Evolutionary conservation across 2,113 vertebrate genomes (phyloP).

Genomic region (Panthera tigris): DNA sequence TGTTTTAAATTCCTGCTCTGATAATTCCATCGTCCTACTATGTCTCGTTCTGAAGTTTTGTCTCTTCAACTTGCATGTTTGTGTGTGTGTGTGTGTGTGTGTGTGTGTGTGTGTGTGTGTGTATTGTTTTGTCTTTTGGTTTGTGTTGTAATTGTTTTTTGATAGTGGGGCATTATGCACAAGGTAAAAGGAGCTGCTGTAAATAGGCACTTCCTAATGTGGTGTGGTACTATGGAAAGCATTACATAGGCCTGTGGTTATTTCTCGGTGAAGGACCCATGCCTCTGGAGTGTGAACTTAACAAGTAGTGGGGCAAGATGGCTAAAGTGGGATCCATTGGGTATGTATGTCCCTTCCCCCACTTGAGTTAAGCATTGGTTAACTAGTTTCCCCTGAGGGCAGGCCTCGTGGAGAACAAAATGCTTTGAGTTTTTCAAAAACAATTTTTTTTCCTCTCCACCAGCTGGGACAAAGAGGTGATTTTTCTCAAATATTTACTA

Average conservation of each 20-base stretch:
- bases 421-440: background rate
- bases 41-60: background rate
- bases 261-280: background rate
- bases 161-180: background rate
- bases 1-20: background rate
- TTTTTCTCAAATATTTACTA: background rate
- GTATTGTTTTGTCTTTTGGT: background rate
- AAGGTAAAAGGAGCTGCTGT: background rate
- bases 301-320: background rate
- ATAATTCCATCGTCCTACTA: background rate
- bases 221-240: fast-evolving
- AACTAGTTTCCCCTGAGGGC: background rate
- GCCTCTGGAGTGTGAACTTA: background rate
- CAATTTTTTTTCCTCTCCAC: background rate
- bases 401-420: background rate
- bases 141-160: background rate
- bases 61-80: background rate
- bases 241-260: background rate
- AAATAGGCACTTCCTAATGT: background rate
- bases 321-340: background rate
- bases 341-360: background rate
- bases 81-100: too few relatives aligned
- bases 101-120: background rate
- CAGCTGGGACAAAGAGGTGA: background rate
- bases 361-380: background rate